Percentiles rank a stretch among this genome's conserved stretches.
Evolutionary conservation across 2,797 vertebrate species (phyloP).

Genomic region (Gymnothorax reevesii): DNA sequence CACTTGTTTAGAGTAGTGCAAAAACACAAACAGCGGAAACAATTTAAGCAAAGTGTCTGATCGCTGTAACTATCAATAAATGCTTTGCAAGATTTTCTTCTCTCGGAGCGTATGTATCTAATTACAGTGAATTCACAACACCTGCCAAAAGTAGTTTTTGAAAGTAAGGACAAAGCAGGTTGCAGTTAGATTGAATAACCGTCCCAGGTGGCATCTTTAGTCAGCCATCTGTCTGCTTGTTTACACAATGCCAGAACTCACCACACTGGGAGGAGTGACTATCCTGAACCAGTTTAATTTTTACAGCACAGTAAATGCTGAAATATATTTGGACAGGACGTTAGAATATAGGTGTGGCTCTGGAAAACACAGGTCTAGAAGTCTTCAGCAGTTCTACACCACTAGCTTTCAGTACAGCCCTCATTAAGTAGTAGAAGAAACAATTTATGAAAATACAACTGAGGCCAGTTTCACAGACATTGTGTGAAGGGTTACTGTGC

Average conservation of each 20-base stretch:
- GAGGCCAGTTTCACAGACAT: background rate
- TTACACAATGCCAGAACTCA: background rate
- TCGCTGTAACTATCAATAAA: background rate
- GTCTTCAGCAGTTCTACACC: background rate
- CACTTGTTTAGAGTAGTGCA: background rate
- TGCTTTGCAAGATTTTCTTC: background rate
- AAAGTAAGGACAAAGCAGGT: background rate
- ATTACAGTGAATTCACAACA: background rate
- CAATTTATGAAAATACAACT: background rate
- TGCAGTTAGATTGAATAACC: conserved; percentile 4
- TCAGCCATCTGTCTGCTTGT: background rate
- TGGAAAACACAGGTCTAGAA: background rate
- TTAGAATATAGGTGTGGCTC: background rate
- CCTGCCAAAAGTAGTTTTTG: background rate
- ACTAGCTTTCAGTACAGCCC: background rate
- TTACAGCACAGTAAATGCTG: background rate
- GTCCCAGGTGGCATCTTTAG: conserved; percentile 5
- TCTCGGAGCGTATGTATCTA: background rate
- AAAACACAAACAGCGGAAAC: background rate
- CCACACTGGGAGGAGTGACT: background rate
- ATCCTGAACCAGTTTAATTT: background rate
- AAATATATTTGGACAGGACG: background rate
- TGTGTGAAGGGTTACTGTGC: no score
- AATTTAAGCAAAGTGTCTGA: background rate
- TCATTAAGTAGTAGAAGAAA: background rate